Conservation (phyloP, 2,888 invertebrate genomes). For the Epirrhoe alternata region DNA sequence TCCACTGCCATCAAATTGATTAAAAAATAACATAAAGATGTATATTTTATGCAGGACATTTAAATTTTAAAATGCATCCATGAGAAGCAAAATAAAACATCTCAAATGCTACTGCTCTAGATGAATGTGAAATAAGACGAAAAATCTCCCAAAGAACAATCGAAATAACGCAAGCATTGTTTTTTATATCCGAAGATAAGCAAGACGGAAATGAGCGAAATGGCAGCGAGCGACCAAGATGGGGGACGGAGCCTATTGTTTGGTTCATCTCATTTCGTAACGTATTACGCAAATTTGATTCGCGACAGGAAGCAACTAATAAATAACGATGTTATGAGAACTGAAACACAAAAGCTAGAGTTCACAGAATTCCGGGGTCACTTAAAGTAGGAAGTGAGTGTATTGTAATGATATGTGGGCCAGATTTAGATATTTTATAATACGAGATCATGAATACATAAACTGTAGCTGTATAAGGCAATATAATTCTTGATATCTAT, state of each 20-base stretch:
- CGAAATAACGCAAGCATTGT: constrained; percentile 67
- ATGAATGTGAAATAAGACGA: constrained; percentile 57
- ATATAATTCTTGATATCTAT: constrained; percentile 7
- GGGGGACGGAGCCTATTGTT: constrained; percentile 72
- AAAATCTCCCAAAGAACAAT: constrained; percentile 59
- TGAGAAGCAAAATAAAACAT: constrained; percentile 38
- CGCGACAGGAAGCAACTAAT: constrained; percentile 50
- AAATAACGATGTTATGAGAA: constrained; percentile 50
- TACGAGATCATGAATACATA: constrained; percentile 29
- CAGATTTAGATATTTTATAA: constrained; percentile 34
- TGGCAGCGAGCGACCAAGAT: constrained; percentile 52
- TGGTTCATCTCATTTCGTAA: constrained; percentile 63
- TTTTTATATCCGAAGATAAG: constrained; percentile 65
- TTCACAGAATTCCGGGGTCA: constrained; percentile 41
- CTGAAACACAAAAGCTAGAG: constrained; percentile 46
- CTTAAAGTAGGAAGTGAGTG: constrained; percentile 40
- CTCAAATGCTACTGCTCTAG: constrained; percentile 49
- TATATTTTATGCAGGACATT: constrained; percentile 14
- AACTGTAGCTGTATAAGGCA: neutral
- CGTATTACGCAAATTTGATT: constrained; percentile 60
- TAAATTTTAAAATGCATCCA: constrained; percentile 8
- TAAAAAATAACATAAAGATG: constrained; percentile 1
- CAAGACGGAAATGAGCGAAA: constrained; percentile 68
- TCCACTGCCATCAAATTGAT: neutral
- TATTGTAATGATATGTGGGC: constrained; percentile 39